These are phyloP conservation scores for Caloenas nicobarica DNA, from an alignment of 2,113 vertebrate genomes.

Conservation along the genomic window DNA sequence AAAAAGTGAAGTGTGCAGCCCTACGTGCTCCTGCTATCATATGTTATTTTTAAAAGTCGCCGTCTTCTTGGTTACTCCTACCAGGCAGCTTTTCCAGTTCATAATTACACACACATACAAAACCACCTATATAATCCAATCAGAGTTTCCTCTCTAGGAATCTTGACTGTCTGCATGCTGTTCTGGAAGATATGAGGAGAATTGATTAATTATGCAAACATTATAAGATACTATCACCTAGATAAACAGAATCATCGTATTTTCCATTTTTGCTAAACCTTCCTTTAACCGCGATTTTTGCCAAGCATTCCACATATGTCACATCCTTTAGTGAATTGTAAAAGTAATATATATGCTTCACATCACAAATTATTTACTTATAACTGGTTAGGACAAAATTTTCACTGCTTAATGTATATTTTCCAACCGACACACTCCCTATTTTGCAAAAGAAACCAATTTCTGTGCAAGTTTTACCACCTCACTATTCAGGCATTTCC, in stretches of 20 bases:
- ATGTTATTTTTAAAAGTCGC: not conserved
- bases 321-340: not conserved
- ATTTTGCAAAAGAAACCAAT: not conserved
- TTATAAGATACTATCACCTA: fast-evolving
- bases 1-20: not conserved
- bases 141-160: not conserved
- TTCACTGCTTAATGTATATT: not conserved
- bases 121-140: not conserved
- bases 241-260: fast-evolving
- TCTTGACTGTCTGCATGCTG: not conserved
- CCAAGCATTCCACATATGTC: not conserved
- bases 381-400: not conserved
- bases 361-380: not conserved
- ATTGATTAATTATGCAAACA: not conserved
- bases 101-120: not conserved
- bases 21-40: fast-evolving
- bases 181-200: not conserved
- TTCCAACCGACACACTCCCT: not conserved
- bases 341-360: not conserved
- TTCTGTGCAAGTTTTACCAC: fast-evolving
- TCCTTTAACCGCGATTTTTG: not conserved
- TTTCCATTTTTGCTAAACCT: not conserved
- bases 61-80: not conserved
- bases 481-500: not conserved
- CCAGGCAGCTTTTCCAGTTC: not conserved